Evolutionary conservation across 2,113 vertebrate species (phyloP).

Genomic region (Sprattus sprattus): DNA sequence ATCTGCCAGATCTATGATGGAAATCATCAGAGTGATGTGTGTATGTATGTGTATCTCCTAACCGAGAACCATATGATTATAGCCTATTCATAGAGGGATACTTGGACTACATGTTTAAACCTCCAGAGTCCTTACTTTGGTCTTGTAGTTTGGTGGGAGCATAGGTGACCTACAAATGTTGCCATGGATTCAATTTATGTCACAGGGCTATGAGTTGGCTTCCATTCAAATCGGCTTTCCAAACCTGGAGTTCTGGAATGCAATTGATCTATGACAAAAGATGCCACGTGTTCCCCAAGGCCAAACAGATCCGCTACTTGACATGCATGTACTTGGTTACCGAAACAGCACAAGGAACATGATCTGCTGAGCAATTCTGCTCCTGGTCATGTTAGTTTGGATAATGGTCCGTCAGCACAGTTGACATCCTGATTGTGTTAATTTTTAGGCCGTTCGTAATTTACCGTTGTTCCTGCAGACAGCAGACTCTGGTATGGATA

Average conservation of each 20-base stretch:
- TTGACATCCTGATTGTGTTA: not conserved
- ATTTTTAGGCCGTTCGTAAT: not conserved
- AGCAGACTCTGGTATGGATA: not conserved
- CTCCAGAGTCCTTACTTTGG: not conserved
- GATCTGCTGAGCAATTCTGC: not conserved
- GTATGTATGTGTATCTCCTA: not conserved
- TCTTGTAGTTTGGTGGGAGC: not conserved
- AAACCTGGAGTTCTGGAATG: not conserved
- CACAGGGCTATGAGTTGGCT: not conserved
- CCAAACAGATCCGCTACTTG: not conserved
- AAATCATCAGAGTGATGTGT: not conserved
- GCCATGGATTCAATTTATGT: not conserved
- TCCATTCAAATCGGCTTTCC: not conserved
- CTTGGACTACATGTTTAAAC: not conserved
- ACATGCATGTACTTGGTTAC: not conserved
- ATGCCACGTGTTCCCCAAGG: no score
- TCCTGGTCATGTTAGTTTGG: not conserved
- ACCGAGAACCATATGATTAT: not conserved
- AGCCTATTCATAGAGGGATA: not conserved
- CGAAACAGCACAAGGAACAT: not conserved
- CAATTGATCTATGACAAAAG: no score
- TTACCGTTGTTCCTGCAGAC: not conserved
- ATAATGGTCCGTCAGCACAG: not conserved
- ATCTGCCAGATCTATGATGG: not conserved
- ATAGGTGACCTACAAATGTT: not conserved